Conservation (phyloP, 37 sponge, comb jelly and placozoan genomes). For the Geodia barretti region DNA sequence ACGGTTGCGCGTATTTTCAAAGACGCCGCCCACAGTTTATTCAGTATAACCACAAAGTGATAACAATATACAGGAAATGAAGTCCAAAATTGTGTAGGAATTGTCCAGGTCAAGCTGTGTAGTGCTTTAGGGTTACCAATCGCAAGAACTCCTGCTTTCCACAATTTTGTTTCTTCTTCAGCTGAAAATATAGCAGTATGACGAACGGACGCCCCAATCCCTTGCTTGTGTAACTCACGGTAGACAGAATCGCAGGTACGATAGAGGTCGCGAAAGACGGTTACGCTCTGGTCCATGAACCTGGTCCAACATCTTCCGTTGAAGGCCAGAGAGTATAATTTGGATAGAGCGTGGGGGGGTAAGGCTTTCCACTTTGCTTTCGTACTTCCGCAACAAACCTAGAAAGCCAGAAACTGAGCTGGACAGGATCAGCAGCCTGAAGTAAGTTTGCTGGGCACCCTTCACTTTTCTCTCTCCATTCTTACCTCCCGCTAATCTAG, state of each 20-base stretch:
- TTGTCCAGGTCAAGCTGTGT: too few relatives aligned
- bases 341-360: constrained; percentile 37
- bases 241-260: background rate
- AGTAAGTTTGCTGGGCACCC: too few relatives aligned
- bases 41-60: too few relatives aligned
- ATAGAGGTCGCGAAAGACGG: too few relatives aligned
- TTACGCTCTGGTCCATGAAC: constrained; percentile 5
- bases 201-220: constrained; percentile 8
- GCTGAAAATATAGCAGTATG: constrained; percentile 5
- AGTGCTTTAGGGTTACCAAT: background rate
- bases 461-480: too few relatives aligned
- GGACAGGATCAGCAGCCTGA: too few relatives aligned
- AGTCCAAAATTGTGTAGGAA: too few relatives aligned
- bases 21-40: background rate
- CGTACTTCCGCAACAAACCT: too few relatives aligned
- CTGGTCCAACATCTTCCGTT: constrained; percentile 8
- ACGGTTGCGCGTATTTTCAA: background rate
- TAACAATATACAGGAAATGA: too few relatives aligned
- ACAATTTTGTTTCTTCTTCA: constrained; percentile 36
- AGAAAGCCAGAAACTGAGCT: too few relatives aligned
- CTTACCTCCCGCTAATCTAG: too few relatives aligned
- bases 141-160: constrained; percentile 17
- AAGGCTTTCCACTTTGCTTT: too few relatives aligned
- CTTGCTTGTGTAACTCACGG: constrained; percentile 11
- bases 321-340: constrained; percentile 17